Conservation (phyloP, 1,140 invertebrate genomes). For the Hycleus cichorii region DNA sequence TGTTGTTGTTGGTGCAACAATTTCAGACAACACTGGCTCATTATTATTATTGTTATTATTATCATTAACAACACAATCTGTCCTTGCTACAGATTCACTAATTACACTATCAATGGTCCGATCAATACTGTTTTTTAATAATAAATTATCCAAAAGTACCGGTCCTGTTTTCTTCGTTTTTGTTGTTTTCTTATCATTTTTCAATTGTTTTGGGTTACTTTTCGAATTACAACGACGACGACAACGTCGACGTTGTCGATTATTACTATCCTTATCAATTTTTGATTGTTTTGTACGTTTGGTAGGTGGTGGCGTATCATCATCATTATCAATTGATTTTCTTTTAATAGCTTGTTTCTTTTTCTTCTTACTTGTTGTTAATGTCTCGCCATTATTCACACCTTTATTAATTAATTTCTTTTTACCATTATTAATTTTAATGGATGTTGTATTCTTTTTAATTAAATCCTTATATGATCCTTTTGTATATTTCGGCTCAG, state of each 20-base stretch:
- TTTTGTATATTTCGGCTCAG: slow-evolving; percentile 13
- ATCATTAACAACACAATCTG: background rate
- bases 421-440: slow-evolving; percentile 42
- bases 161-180: slow-evolving; percentile 37
- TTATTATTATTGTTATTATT: slow-evolving; percentile 38
- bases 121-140: slow-evolving; percentile 50
- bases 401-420: slow-evolving; percentile 39
- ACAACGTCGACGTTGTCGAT: background rate
- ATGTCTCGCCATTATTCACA: background rate
- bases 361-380: slow-evolving; percentile 18
- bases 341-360: slow-evolving; percentile 27
- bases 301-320: slow-evolving; percentile 36
- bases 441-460: slow-evolving; percentile 37
- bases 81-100: slow-evolving; percentile 28
- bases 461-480: slow-evolving; percentile 43
- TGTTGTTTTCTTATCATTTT: slow-evolving; percentile 18
- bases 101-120: slow-evolving; percentile 42
- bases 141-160: slow-evolving; percentile 44
- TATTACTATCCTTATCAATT: slow-evolving; percentile 15
- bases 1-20: too few species aligned
- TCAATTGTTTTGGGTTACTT: slow-evolving; percentile 18
- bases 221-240: background rate
- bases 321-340: slow-evolving; percentile 39
- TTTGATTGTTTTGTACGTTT: slow-evolving; percentile 26
- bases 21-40: slow-evolving; percentile 7